phyloP scores from a whole-genome alignment of 1,140 invertebrate species.

The Drosophila carrolli region DNA sequence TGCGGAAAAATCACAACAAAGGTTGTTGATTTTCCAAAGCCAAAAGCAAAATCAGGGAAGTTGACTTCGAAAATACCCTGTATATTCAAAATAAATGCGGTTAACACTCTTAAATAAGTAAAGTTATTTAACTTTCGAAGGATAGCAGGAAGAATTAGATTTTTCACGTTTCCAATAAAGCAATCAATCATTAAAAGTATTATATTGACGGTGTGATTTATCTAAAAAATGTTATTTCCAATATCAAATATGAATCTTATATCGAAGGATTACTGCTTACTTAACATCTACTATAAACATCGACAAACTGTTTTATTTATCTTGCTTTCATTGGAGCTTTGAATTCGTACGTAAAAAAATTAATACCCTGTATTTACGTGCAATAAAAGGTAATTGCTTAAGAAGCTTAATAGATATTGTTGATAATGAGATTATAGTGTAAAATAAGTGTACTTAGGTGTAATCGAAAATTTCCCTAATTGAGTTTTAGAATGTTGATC shows the following conservation, averaged over 20 bases:
- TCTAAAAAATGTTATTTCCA: background rate
- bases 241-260: background rate
- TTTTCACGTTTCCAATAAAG: too few species aligned
- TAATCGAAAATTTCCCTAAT: background rate
- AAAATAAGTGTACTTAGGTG: background rate
- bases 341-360: background rate
- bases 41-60: background rate
- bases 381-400: background rate
- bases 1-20: constrained; percentile 33
- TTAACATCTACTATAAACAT: background rate
- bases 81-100: background rate
- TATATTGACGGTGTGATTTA: background rate
- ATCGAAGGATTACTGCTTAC: background rate
- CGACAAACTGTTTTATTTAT: background rate
- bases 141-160: too few species aligned
- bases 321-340: background rate
- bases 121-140: too few species aligned
- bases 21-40: constrained; percentile 20
- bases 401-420: background rate
- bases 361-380: background rate
- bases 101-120: background rate
- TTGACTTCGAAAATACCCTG: constrained; percentile 16
- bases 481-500: background rate
- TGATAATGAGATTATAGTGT: background rate
- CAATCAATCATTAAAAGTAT: background rate